Evolutionary conservation across 2,113 vertebrate genomes (phyloP), one percentile per base, ranked within the genome.

Genomic region (Blennius ocellaris): DNA sequence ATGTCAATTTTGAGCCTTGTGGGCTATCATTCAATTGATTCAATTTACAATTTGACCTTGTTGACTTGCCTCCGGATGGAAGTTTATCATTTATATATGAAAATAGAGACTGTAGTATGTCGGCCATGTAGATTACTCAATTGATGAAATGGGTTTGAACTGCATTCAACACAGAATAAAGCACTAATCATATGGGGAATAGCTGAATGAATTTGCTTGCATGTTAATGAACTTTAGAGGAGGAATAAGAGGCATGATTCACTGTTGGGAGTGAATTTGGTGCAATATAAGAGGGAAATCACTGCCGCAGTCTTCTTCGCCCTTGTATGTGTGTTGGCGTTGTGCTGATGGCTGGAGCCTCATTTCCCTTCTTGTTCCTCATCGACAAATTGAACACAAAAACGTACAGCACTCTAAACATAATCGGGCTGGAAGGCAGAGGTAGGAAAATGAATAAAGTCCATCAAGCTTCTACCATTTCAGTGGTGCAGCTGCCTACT

Each of bases 331-430:
- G 2, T 63, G n/a, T 52, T 66, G 55, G 67, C 45, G 3, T 68
- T 67, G 53, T 60, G 40, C 61, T 73, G 51, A 62, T 38, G 49
- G 53, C 43, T 16, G 9, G 45, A 58, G 51, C 41, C 50, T 76
- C 14, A 65, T 69, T 76, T 64, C 54, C 37, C 36, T 12, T 48
- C 45, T 73, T 59, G 51, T 57, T 74, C 11, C 8, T 76, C 73
- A n/a, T 65, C 9, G 47, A 76, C 15, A 77, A 68, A 81, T 67
- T 17, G 39, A 69, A 39, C 67, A 57, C 66, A 53, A 78, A 80
- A 69, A 64, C 52, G 52, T 40, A 40, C 41, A 11, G 65, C 47
- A 8, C 71, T 79, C 52, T 39, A 62, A 52, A 54, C 15, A 21
- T 53, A 65, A 78, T 47, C 55, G 12, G 6, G 15, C 54, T 68